Conservation (phyloP, 1,140 invertebrate species). For the Linepithema humile region DNA sequence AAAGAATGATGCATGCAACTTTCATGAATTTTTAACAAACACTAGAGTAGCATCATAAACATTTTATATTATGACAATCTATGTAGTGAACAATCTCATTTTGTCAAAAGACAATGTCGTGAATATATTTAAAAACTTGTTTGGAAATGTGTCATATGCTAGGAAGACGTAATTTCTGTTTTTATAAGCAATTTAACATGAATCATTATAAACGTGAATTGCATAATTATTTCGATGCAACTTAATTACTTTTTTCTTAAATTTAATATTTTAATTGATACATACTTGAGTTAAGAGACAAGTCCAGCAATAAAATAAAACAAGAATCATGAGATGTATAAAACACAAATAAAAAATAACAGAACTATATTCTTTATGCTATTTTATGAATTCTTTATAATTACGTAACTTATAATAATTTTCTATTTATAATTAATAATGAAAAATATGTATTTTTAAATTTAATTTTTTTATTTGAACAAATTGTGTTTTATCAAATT, state of each 20-base stretch:
- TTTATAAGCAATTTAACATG: background rate
- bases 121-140: background rate
- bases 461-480: no score
- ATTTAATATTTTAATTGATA: background rate
- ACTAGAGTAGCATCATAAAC: background rate
- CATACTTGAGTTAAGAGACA: background rate
- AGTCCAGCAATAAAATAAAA: background rate
- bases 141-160: background rate
- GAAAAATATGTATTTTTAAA: no score
- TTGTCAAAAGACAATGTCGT: background rate
- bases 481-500: no score
- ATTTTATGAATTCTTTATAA: background rate
- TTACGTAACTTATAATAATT: background rate
- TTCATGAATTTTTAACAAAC: background rate
- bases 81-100: background rate
- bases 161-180: background rate
- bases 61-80: background rate
- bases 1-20: background rate
- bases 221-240: background rate
- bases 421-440: background rate
- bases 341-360: no score
- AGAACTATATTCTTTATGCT: background rate
- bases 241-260: background rate
- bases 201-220: background rate
- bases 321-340: background rate